Conservation (phyloP, 2,797 vertebrate genomes). For the Potorous gilbertii region DNA sequence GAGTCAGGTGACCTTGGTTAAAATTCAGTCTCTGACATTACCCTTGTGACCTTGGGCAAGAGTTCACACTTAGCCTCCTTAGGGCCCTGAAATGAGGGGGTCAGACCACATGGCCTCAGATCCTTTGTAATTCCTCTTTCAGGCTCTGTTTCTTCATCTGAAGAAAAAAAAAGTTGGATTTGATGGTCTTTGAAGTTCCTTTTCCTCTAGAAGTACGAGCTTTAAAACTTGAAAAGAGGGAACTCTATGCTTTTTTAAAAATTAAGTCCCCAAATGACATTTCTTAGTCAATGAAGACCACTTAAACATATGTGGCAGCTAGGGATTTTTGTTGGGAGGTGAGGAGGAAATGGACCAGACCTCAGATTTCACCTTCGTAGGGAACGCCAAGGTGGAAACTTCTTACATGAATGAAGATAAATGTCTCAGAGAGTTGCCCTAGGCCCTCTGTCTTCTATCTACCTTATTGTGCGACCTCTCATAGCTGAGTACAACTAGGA, state of each 20-base stretch:
- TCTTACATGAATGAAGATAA: neutral
- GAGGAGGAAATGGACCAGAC: neutral
- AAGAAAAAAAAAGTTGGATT: neutral
- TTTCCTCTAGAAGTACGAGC: neutral
- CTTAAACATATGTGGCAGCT: neutral
- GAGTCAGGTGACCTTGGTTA: neutral
- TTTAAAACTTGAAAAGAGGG: neutral
- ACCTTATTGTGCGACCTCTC: neutral
- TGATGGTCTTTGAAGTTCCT: neutral
- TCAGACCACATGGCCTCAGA: neutral
- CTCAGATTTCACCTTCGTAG: neutral
- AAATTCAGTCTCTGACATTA: neutral
- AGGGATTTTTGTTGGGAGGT: neutral
- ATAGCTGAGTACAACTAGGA: neutral
- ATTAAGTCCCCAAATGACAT: neutral
- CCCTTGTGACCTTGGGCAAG: neutral
- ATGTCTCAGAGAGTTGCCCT: neutral
- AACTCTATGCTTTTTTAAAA: neutral
- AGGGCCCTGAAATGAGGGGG: neutral
- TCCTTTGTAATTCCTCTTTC: neutral
- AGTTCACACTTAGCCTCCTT: neutral
- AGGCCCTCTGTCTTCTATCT: neutral
- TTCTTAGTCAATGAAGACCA: neutral
- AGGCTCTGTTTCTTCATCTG: neutral
- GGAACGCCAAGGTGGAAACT: neutral